A percentile compares a stretch with the other conserved stretches of the same genome.
Evolutionary conservation across 1,140 invertebrate species (phyloP).

Genomic region (Panulirus ornatus): DNA sequence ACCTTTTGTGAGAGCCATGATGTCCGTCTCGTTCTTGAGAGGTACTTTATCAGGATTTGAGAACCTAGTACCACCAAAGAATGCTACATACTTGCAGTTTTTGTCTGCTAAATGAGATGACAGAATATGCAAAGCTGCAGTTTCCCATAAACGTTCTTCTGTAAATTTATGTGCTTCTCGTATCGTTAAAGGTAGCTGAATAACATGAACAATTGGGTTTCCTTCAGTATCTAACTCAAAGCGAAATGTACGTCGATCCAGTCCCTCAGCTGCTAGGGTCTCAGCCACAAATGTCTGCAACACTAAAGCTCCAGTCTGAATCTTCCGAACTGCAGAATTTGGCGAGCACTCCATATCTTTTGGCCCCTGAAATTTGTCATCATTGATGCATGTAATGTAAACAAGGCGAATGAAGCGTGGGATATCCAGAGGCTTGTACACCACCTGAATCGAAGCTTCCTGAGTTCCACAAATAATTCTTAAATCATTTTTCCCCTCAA

Average conservation of each 20-base stretch:
- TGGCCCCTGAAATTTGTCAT: constrained; percentile 89
- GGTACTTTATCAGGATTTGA: constrained; percentile 72
- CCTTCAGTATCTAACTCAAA: constrained; percentile 80
- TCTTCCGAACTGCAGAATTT: constrained; percentile 87
- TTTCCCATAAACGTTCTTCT: constrained; percentile 90
- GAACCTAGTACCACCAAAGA: constrained; percentile 84
- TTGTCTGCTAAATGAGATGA: constrained; percentile 82
- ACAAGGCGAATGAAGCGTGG: constrained; percentile 78
- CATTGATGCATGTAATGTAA: constrained; percentile 80
- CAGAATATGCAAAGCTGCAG: constrained; percentile 89
- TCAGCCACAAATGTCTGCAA: constrained; percentile 93
- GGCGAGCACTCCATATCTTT: constrained; percentile 83
- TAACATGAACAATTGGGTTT: constrained; percentile 81
- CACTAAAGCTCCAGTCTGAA: constrained; percentile 87
- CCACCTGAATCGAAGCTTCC: constrained; percentile 51
- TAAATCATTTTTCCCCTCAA: constrained; percentile 54
- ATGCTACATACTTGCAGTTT: constrained; percentile 91
- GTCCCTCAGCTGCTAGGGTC: constrained; percentile 89
- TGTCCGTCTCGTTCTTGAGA: constrained; percentile 81
- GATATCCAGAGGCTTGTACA: constrained; percentile 68
- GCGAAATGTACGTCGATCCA: constrained; percentile 89
- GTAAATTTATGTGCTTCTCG: constrained; percentile 86
- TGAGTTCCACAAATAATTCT: constrained; percentile 69
- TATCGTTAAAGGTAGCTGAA: constrained; percentile 85
- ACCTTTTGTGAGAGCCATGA: constrained; percentile 85